Conservation (phyloP, 2,888 invertebrate genomes). For the Acleris laterana region DNA sequence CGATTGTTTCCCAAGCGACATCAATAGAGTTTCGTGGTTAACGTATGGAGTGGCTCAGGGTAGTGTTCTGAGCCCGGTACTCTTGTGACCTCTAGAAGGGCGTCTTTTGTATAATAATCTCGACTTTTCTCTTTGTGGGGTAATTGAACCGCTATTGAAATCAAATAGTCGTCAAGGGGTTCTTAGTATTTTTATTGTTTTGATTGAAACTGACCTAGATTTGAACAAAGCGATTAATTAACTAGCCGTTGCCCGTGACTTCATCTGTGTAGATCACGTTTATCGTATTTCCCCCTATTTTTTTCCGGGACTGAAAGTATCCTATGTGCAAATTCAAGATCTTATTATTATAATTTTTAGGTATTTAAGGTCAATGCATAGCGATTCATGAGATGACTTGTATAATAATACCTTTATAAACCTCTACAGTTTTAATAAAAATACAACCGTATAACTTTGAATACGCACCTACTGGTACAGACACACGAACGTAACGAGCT, state of each 20-base stretch:
- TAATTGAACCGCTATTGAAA: slow-evolving; percentile 61
- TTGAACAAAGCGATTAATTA: background rate
- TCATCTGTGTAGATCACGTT: no score
- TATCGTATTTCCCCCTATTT: no score
- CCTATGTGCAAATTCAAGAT: no score
- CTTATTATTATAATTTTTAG: no score
- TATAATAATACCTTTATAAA: no score
- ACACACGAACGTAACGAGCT: background rate
- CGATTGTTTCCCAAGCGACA: slow-evolving; percentile 11
- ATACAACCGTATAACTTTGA: no score
- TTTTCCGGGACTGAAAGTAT: no score
- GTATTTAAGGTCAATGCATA: no score
- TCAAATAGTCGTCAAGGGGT: slow-evolving; percentile 51
- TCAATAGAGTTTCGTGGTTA: slow-evolving; percentile 28
- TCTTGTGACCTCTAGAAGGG: slow-evolving; percentile 70
- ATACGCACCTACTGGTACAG: background rate
- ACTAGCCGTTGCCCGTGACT: no score
- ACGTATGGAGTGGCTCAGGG: slow-evolving; percentile 56
- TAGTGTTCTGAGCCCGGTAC: slow-evolving; percentile 55
- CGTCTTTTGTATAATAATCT: slow-evolving; percentile 58
- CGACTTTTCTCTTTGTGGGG: slow-evolving; percentile 60
- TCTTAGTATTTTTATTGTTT: slow-evolving; percentile 25
- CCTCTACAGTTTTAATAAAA: no score
- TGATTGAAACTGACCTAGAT: background rate
- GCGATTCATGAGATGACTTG: no score